Evolutionary conservation across 1,140 invertebrate species (phyloP).

Genomic region (Hermatobates lingyangjiaoensis): DNA sequence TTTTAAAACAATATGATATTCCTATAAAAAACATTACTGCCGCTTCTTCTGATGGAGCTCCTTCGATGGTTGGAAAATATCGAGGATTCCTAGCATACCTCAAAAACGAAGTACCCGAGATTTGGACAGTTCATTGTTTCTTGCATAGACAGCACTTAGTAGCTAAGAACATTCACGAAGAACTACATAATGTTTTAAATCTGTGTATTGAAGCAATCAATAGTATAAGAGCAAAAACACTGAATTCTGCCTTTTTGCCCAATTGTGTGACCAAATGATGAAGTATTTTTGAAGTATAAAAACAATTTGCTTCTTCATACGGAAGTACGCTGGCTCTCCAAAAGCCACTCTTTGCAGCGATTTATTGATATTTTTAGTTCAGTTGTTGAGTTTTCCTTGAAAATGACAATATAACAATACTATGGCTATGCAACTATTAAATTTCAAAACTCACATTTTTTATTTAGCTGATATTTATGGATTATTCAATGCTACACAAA

Average conservation of each 20-base stretch:
- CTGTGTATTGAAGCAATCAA: slow-evolving; percentile 7
- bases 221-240: slow-evolving; percentile 6
- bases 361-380: slow-evolving; percentile 7
- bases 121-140: slow-evolving; percentile 1
- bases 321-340: slow-evolving; percentile 6
- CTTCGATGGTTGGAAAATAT: slow-evolving; percentile 18
- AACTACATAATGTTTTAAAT: not conserved
- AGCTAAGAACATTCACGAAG: not conserved
- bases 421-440: too few relatives aligned
- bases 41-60: slow-evolving; percentile 20
- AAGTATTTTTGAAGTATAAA: too few relatives aligned
- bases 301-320: too few relatives aligned
- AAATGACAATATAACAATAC: too few relatives aligned
- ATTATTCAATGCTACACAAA: not conserved
- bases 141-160: slow-evolving; percentile 3
- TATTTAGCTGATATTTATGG: too few relatives aligned
- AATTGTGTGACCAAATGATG: slow-evolving; percentile 16
- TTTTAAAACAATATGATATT: slow-evolving; percentile 19
- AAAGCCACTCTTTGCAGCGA: slow-evolving; percentile 15
- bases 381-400: too few relatives aligned
- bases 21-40: slow-evolving; percentile 20
- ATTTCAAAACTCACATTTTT: too few relatives aligned
- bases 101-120: slow-evolving; percentile 1
- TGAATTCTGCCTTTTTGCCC: slow-evolving; percentile 16
- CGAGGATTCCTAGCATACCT: slow-evolving; percentile 16